Evolutionary conservation across 2,797 vertebrate genomes (phyloP).

Genomic region (Halcyon chelicuti): DNA sequence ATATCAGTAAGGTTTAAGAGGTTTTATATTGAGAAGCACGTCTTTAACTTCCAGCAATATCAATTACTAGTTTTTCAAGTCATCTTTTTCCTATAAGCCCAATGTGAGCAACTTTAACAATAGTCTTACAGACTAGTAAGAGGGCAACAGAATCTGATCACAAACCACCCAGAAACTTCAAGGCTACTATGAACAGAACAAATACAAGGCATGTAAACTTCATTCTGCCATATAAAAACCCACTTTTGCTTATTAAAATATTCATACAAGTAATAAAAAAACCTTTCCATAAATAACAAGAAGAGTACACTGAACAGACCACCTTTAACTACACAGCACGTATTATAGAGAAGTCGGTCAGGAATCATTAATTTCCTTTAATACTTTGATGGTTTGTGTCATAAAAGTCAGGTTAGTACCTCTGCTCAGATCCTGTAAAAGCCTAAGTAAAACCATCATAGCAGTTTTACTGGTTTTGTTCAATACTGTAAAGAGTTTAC

Average conservation of each 20-base stretch:
- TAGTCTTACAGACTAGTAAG: not conserved
- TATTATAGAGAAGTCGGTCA: not conserved
- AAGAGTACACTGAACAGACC: not conserved
- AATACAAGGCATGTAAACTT: not conserved
- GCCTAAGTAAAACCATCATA: conserved; percentile 46
- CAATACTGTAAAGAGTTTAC: not conserved
- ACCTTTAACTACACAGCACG: not conserved
- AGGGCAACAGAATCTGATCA: not conserved
- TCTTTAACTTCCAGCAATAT: not conserved
- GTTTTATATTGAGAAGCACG: not conserved
- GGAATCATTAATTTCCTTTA: conserved; percentile 19
- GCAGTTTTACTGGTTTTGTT: not conserved
- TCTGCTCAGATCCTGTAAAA: not conserved
- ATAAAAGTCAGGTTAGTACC: not conserved
- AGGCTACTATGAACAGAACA: not conserved
- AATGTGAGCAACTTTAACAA: not conserved
- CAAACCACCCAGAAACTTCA: not conserved
- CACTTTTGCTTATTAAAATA: not conserved
- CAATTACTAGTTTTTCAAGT: not conserved
- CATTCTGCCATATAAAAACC: not conserved
- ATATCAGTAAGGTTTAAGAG: not conserved
- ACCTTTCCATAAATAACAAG: not conserved
- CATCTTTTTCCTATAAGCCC: not conserved
- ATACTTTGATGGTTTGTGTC: not conserved
- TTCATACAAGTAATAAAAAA: not conserved